Conservation (phyloP, 2,113 vertebrate genomes). For the Menura novaehollandiae region DNA sequence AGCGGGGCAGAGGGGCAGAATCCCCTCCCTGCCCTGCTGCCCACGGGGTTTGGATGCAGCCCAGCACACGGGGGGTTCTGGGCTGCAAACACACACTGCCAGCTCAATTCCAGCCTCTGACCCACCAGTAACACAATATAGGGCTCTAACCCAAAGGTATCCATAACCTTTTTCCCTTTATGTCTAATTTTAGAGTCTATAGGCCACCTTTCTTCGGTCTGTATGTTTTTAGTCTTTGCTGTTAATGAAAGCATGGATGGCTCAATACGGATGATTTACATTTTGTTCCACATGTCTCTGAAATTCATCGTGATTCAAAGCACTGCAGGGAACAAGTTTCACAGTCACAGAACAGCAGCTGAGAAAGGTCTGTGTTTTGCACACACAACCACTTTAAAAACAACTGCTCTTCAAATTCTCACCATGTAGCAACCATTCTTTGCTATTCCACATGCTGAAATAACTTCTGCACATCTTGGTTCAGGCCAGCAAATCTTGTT, state of each 20-base stretch:
- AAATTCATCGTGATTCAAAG: background rate
- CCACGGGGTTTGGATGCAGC: background rate
- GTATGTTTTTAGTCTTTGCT: background rate
- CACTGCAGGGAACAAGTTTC: background rate
- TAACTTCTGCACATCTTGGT: background rate
- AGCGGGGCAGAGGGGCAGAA: background rate
- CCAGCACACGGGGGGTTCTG: rapidly evolving
- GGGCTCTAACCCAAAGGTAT: background rate
- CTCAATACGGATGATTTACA: background rate
- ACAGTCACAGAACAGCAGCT: background rate
- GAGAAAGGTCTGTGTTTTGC: background rate
- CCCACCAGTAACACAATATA: background rate
- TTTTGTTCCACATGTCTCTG: background rate
- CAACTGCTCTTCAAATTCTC: background rate
- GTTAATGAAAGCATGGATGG: background rate
- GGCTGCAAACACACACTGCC: background rate
- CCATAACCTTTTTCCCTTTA: background rate
- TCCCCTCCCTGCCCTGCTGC: background rate
- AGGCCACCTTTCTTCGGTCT: background rate
- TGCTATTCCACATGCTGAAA: background rate
- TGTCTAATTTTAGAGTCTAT: background rate
- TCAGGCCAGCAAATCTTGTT: background rate
- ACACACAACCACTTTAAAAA: background rate
- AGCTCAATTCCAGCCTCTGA: background rate
- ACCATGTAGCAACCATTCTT: background rate